Evolutionary conservation across 1,140 invertebrate genomes (phyloP).

Genomic region (Eciton burchellii): DNA sequence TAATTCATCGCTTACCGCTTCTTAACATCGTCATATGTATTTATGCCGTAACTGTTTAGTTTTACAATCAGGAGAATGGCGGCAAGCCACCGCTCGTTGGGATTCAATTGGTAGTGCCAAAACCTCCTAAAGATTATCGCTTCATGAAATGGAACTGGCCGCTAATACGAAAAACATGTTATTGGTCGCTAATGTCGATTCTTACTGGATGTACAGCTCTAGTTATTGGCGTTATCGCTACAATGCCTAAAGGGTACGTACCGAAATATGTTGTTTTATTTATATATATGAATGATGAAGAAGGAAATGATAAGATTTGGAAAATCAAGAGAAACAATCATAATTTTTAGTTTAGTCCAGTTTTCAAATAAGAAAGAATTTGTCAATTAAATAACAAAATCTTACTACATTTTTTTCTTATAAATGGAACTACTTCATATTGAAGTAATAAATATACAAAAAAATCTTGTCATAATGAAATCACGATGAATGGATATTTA

Average conservation of each 20-base stretch:
- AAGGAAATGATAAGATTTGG: neutral
- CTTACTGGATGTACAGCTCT: slow-evolving; percentile 89
- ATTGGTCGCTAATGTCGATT: slow-evolving; percentile 90
- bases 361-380: neutral
- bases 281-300: neutral
- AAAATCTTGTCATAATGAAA: no score
- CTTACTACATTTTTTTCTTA: no score
- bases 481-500: no score
- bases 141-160: slow-evolving; percentile 94
- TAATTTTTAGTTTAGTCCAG: neutral
- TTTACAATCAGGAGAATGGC: slow-evolving; percentile 87
- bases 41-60: slow-evolving; percentile 78
- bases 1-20: slow-evolving; percentile 73
- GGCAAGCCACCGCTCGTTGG: slow-evolving; percentile 85
- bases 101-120: slow-evolving; percentile 87
- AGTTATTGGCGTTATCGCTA: slow-evolving; percentile 89
- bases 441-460: no score
- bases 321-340: neutral
- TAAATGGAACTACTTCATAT: no score
- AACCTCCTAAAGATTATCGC: slow-evolving; percentile 87
- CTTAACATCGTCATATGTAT: slow-evolving; percentile 65
- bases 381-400: no score
- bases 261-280: neutral
- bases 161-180: slow-evolving; percentile 89
- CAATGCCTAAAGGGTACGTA: slow-evolving; percentile 89